Evolutionary conservation across 1,140 invertebrate species (phyloP), one percentile per base, ranked within the genome.

Genomic region (Eciton burchellii): DNA sequence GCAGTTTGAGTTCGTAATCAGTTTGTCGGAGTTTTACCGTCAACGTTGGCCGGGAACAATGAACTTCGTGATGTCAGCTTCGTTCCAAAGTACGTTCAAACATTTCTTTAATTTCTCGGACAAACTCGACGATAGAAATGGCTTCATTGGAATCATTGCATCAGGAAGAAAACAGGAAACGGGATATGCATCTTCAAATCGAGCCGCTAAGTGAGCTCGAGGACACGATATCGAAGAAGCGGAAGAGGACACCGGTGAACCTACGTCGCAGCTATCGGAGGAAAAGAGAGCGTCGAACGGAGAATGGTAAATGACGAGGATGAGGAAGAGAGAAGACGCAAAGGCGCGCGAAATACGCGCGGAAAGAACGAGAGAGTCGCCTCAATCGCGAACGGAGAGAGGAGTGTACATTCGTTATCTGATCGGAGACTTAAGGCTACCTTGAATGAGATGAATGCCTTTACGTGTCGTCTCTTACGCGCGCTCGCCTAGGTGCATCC

Each of bases 381-480:
- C 43, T 74, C 43, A 14, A 21, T 59, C 6, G 65, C 16, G 71
- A 19, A 45, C 66, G 85, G 81, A 88, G 85, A 91, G 89, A 89
- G 86, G 88, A 92, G 92, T 92, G 88, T 93, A 92, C 91, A 91
- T 93, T 91, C 91, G 92, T 92, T 93, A 93, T 93, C 92, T 93
- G 92, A 93, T 93, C 92, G 89, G 89, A 93, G 90, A 91, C 89
- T 92, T 92, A 92, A 91, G 89, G 90, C 90, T 92, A 90, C 92
- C 91, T 92, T 93, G 91, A 93, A 93, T 92, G 92, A 93, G 92
- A 93, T 93, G 92, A 93, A 93, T 93, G 92, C 91, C 89, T 92
- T 91, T 90, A 92, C 90, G 91, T 92, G 91, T 92, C 90, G 91
- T 92, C 90, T 93, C 92, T 92, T 93, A n/a, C n/a, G 90, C 91